These are phyloP conservation scores for Oceanodroma leucorhoa DNA, from an alignment of 2,797 vertebrate species.

Conservation along the genomic window DNA sequence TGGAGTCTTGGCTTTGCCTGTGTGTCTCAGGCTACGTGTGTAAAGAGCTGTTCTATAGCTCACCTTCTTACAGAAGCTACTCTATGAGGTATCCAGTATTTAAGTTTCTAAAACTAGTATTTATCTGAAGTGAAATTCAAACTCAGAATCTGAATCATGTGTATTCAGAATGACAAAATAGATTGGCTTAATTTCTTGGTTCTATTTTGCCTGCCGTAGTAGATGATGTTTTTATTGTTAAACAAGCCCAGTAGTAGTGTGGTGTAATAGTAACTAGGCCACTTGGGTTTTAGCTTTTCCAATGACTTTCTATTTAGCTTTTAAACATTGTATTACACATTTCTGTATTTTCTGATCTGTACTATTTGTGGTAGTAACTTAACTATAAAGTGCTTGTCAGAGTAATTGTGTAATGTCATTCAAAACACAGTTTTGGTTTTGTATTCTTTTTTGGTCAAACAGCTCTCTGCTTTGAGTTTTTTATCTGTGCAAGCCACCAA, in stretches of 20 bases:
- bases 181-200: neutral
- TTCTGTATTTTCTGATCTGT: neutral
- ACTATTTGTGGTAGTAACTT: neutral
- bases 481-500: neutral
- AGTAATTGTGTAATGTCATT: neutral
- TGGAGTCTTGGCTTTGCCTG: neutral
- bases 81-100: neutral
- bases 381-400: neutral
- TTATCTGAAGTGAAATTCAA: neutral
- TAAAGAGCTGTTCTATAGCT: neutral
- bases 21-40: neutral
- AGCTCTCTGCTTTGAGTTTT: neutral
- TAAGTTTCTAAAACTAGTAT: neutral
- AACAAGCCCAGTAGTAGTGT: neutral
- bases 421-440: neutral
- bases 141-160: neutral
- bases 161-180: neutral
- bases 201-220: neutral
- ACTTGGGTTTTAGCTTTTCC: neutral
- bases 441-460: neutral
- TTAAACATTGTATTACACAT: neutral
- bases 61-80: neutral
- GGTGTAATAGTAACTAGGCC: neutral
- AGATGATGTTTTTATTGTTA: neutral
- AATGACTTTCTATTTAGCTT: neutral